phyloP scores from a whole-genome alignment of 2,113 vertebrate species.

The Engystomops pustulosus region DNA sequence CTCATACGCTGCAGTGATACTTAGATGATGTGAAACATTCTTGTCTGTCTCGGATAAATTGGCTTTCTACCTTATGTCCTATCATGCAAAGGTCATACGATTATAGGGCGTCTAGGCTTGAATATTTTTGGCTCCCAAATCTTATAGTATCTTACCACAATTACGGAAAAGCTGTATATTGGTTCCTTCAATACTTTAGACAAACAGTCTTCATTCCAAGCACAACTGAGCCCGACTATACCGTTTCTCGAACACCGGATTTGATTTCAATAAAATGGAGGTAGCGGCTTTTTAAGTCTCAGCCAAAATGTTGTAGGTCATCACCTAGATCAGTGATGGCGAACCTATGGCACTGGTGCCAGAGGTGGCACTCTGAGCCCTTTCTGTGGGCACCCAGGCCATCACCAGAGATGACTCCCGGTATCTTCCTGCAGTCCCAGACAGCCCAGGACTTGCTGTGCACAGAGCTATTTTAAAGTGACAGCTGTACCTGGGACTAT shows the following conservation, averaged over 20 bases:
- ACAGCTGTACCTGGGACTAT: no score
- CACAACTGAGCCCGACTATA: conserved; percentile 18
- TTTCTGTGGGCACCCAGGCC: no score
- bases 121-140: conserved; percentile 9
- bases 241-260: conserved; percentile 18
- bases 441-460: no score
- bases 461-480: no score
- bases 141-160: conserved; percentile 32
- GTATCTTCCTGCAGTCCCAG: no score
- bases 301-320: background rate
- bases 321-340: no score
- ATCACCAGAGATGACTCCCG: no score
- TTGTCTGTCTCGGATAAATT: conserved; percentile 16
- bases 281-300: background rate
- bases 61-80: conserved; percentile 1
- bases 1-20: conserved; percentile 10
- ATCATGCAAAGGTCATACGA: conserved; percentile 14
- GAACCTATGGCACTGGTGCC: no score
- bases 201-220: conserved; percentile 41
- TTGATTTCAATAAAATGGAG: background rate
- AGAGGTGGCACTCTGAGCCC: no score
- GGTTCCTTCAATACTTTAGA: conserved; percentile 1
- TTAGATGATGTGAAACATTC: conserved; percentile 40
- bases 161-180: conserved; percentile 16
- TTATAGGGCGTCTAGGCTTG: conserved; percentile 10